Conservation (phyloP, 2,797 vertebrate genomes). For the Falco berigora region DNA sequence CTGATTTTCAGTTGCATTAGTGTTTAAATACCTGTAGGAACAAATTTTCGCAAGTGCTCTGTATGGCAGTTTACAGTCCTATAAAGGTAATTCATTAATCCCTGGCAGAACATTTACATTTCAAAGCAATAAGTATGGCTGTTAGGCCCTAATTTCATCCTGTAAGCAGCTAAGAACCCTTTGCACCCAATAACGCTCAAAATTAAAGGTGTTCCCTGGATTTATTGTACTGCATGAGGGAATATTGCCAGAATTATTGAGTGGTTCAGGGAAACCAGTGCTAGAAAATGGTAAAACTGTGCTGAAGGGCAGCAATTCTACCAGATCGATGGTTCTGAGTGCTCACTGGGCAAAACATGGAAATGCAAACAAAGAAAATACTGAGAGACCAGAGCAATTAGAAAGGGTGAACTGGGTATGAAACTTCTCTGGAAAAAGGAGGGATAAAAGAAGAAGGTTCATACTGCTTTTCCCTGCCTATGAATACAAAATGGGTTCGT, state of each 20-base stretch:
- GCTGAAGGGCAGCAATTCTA: not conserved
- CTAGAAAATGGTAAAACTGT: not conserved
- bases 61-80: not conserved
- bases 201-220: not conserved
- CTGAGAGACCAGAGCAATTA: not conserved
- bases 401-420: not conserved
- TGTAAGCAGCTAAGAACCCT: not conserved
- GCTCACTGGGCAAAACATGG: not conserved
- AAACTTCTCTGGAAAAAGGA: not conserved
- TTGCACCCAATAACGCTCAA: not conserved
- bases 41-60: not conserved
- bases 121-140: not conserved
- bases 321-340: not conserved
- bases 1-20: not conserved
- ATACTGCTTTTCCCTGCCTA: not conserved
- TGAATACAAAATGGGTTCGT: not conserved
- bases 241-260: not conserved
- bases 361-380: not conserved
- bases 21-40: not conserved
- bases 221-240: not conserved
- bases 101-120: not conserved
- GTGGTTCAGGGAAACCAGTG: not conserved
- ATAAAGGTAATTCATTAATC: not conserved
- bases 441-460: not conserved
- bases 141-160: not conserved